Base-by-base conservation (phyloP, 2,888 invertebrate species). In the Lasioglossum vierecki region DNA sequence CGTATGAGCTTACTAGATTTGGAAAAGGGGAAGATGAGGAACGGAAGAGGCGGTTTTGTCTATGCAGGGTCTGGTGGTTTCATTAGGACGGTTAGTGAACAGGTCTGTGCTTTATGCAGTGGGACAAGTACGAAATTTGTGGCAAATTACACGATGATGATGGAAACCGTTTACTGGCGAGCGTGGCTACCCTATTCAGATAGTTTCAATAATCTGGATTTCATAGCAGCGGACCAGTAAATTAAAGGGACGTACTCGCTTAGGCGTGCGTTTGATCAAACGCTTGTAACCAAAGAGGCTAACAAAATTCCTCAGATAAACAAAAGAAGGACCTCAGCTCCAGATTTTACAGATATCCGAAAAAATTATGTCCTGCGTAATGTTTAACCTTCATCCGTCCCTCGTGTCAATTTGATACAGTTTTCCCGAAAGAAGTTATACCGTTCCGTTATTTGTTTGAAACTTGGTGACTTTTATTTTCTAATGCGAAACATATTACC, bases 71-170 rank as follows among this genome's bases (percentile, higher is more conserved):
- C 76, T 44, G 63, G 63, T 30, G 63, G 76, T 63, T 53, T 76
- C 76, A 76, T 76, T 53, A 76, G 63, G 30, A 63, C 63, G 76
- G 44, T 53, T 76, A 63, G 63, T 22, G 63, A 46, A 63, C 30
- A 44, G 41, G 41, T 30, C 53, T 41, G 74, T 35, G 41, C 35
- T 53, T 76, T 30, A 26, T 44, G 44, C 63, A 18, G 18, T 13
- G 44, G 63, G 63, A 76, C 44, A 63, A 76, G 44, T 76, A 76
- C 13, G 60, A 63, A 83, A 53, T 83, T 82, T 74, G 68, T 41
- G 53, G 46, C 66, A 76, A 74, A 53, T 41, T 57, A 30, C 44
- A 22, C 44, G 46, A 71, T 18, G 57, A 35, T 41, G 78, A 78
- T 71, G 57, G 57, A 78, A 71, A 78, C 30, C 53, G 3, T 71